These are phyloP conservation scores for Sphaeramia orbicularis DNA, from an alignment of 2,797 vertebrate species.

Conservation along the genomic window DNA sequence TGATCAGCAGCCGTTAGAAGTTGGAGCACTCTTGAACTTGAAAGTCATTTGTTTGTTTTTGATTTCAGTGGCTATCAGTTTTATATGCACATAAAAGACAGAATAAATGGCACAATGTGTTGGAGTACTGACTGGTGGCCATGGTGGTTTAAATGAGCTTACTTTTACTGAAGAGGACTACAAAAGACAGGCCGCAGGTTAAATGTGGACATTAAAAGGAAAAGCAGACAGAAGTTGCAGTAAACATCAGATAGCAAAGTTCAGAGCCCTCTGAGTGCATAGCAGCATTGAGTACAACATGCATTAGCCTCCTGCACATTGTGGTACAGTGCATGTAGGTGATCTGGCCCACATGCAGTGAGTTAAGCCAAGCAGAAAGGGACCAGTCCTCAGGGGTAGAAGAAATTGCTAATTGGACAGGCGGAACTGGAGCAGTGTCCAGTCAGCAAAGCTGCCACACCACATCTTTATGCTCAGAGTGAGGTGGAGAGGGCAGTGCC, in stretches of 20 bases:
- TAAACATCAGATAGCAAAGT: background rate
- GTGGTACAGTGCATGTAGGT: slow-evolving; percentile 51
- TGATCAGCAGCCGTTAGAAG: slow-evolving; percentile 73
- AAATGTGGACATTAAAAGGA: slow-evolving; percentile 37
- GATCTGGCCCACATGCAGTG: slow-evolving; percentile 65
- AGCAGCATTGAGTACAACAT: slow-evolving; percentile 10
- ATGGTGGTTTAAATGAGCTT: slow-evolving; percentile 58
- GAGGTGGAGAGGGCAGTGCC: slow-evolving; percentile 65
- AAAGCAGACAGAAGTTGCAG: background rate
- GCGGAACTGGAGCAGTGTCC: slow-evolving; percentile 77
- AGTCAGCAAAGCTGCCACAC: slow-evolving; percentile 79
- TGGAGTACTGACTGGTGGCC: slow-evolving; percentile 23
- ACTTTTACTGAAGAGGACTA: slow-evolving; percentile 42
- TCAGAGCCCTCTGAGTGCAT: background rate
- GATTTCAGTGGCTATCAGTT: slow-evolving; percentile 60
- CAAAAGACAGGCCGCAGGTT: slow-evolving; percentile 43
- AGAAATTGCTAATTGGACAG: slow-evolving; percentile 80
- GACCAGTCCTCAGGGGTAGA: slow-evolving; percentile 68
- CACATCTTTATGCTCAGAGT: slow-evolving; percentile 60
- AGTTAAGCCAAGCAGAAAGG: slow-evolving; percentile 71
- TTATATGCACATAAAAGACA: slow-evolving; percentile 64
- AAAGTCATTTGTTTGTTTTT: slow-evolving; percentile 67
- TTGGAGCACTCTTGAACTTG: slow-evolving; percentile 62
- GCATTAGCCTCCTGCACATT: slow-evolving; percentile 31
- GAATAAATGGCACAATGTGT: slow-evolving; percentile 45